Base-by-base conservation (phyloP, 1,140 invertebrate species). In the Ridgeia piscesae region DNA sequence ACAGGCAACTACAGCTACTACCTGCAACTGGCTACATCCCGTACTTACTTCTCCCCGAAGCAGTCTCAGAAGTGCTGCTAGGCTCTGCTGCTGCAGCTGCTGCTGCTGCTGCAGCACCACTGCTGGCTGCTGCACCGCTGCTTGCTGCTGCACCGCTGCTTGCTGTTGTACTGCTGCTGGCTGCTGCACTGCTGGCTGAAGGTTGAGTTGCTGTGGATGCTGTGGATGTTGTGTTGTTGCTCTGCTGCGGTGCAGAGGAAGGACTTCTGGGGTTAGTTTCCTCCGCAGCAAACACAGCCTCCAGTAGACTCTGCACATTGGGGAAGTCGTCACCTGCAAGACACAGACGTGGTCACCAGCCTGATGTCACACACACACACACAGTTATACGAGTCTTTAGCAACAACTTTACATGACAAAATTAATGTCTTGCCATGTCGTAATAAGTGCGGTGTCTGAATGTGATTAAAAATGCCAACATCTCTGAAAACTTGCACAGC, bases 281-380 rank as follows among this genome's bases (percentile, higher is more conserved):
- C 89, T 90, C 89, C 27, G 35, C 35, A 6, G 89, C 34, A 17
- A 90, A 90, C 34, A 90, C 35, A 9, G 89, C 89, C 35, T 90
- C 89, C 89, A 90, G 6, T 6, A 90, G 89, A 90, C 34, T 42
- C 89, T 35, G 34, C 14, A 42, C 89, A 90, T 90, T 90, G 89
- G 6, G 89, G 89, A 90, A 90, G 27, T 90, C 89, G 33, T 90
- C 89, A 9, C 89, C 89, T 90, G 58, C 58, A 77, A 77, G 58
- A 77, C 6, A 77, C 58, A 77, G 27, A 77, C 27, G 58, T 31
- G n/a, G n/a, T 42, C 42, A 42, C 11, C 42, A 42, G 42, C 27
- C 58, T 77, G 58, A 8, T 77, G 58, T 77, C 11, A 77, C 6
- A 77, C 58, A 42, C n/a, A 50, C 48, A 50, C 48, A 50, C 17